Percentiles rank a stretch among this genome's conserved stretches.
Conservation (phyloP, 1,140 invertebrate genomes). For the Drosophila dunni region DNA sequence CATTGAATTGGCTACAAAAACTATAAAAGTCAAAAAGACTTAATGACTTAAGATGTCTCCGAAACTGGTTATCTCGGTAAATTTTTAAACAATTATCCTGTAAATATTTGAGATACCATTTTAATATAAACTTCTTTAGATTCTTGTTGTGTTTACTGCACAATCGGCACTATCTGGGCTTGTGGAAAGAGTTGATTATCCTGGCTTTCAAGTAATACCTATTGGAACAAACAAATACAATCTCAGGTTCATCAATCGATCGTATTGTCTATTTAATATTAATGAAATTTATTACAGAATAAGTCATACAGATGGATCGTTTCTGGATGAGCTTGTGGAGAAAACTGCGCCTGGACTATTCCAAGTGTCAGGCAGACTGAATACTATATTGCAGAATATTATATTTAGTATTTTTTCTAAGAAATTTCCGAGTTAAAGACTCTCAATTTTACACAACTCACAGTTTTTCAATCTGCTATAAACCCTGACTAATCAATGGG, state of each 20-base stretch:
- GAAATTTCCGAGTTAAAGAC: background rate
- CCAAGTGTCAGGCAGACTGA: background rate
- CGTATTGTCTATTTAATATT: background rate
- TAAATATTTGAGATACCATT: background rate
- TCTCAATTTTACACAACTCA: background rate
- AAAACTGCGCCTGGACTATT: background rate
- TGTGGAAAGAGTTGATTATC: background rate
- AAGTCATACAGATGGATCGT: conserved; percentile 3
- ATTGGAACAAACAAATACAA: background rate
- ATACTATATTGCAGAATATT: too few relatives aligned
- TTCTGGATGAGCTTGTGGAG: background rate
- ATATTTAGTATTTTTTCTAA: background rate
- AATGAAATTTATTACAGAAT: background rate
- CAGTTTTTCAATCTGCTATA: background rate
- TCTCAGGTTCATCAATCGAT: conserved; percentile 1
- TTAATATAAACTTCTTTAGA: background rate
- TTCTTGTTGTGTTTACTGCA: background rate
- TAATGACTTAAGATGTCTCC: background rate
- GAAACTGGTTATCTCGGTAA: background rate
- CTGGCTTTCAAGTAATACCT: background rate
- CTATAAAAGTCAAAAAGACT: background rate
- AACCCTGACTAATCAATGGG: conserved; percentile 15
- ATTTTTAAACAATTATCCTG: background rate
- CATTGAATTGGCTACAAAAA: too few relatives aligned
- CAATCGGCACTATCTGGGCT: background rate